Evolutionary conservation across 2,797 vertebrate species (phyloP).

Genomic region (Sebastes aleutianus): DNA sequence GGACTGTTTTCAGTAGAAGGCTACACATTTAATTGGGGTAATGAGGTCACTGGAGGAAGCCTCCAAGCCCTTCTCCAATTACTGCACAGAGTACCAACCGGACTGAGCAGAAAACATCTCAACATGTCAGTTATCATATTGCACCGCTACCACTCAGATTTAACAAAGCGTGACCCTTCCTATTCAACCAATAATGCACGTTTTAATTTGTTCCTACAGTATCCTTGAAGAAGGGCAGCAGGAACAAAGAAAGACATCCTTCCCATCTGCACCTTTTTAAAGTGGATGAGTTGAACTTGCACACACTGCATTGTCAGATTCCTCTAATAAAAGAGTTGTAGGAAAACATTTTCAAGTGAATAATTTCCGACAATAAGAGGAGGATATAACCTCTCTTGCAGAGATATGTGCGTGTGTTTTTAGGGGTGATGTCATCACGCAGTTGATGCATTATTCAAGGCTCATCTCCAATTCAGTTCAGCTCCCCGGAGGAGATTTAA

Average conservation of each 20-base stretch:
- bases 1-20: conserved; percentile 46
- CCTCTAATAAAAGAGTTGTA: not conserved
- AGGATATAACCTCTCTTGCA: conserved; percentile 1
- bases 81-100: conserved; percentile 27
- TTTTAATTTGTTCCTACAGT: conserved; percentile 18
- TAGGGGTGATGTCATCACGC: conserved; percentile 40
- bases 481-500: conserved; percentile 32
- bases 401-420: conserved; percentile 9
- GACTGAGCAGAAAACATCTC: conserved; percentile 26
- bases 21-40: conserved; percentile 63
- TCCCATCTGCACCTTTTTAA: not conserved
- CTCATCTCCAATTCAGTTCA: conserved; percentile 43
- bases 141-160: conserved; percentile 8
- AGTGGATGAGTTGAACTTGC: not conserved
- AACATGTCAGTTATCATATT: conserved; percentile 26
- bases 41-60: conserved; percentile 68
- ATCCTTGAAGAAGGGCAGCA: not conserved
- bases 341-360: not conserved
- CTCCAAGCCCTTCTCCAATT: conserved; percentile 57
- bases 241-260: not conserved
- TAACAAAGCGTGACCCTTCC: conserved; percentile 38
- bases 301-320: not conserved
- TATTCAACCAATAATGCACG: conserved; percentile 10
- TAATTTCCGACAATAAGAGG: not conserved
- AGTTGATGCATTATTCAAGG: conserved; percentile 51